phyloP scores from a whole-genome alignment of 92 coral and sea anemone species.

The Parazoanthus swiftii region DNA sequence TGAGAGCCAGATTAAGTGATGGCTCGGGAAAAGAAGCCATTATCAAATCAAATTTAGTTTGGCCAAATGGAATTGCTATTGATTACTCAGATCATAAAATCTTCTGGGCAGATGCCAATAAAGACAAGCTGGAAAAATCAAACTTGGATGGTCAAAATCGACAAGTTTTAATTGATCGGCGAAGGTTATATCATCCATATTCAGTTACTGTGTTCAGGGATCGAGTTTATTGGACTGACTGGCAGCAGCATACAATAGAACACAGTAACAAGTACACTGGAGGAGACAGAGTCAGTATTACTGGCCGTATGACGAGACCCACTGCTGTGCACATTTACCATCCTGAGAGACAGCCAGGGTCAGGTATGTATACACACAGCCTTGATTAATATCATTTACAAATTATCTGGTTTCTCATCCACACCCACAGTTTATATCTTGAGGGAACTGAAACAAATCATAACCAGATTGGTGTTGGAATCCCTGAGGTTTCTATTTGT shows the following conservation, averaged over 20 bases:
- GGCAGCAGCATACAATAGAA: conserved; percentile 73
- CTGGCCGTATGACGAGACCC: conserved; percentile 67
- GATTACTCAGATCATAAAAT: conserved; percentile 53
- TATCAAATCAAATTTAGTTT: conserved; percentile 55
- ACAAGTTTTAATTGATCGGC: conserved; percentile 47
- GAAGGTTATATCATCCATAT: conserved; percentile 63
- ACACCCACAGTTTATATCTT: too few relatives aligned
- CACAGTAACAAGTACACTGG: conserved; percentile 63
- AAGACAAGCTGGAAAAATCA: conserved; percentile 65
- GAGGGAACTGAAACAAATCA: not conserved
- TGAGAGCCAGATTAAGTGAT: conserved; percentile 71
- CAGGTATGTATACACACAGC: conserved; percentile 44
- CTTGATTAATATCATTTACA: not conserved
- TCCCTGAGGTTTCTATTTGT: too few relatives aligned
- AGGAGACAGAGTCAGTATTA: conserved; percentile 55
- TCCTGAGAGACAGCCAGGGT: conserved; percentile 74
- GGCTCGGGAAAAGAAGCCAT: conserved; percentile 59
- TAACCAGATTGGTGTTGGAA: too few relatives aligned
- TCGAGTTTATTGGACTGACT: conserved; percentile 70
- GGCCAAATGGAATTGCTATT: conserved; percentile 78
- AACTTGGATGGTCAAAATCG: conserved; percentile 55
- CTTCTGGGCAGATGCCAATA: conserved; percentile 73
- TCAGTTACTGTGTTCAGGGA: conserved; percentile 56
- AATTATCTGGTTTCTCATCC: not conserved
- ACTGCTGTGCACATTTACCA: conserved; percentile 73